A percentile compares a stretch with the other conserved stretches of the same genome.
These are phyloP conservation scores for Pangasius larnaudii DNA, from an alignment of 2,797 vertebrate species.

Conservation along the genomic window DNA sequence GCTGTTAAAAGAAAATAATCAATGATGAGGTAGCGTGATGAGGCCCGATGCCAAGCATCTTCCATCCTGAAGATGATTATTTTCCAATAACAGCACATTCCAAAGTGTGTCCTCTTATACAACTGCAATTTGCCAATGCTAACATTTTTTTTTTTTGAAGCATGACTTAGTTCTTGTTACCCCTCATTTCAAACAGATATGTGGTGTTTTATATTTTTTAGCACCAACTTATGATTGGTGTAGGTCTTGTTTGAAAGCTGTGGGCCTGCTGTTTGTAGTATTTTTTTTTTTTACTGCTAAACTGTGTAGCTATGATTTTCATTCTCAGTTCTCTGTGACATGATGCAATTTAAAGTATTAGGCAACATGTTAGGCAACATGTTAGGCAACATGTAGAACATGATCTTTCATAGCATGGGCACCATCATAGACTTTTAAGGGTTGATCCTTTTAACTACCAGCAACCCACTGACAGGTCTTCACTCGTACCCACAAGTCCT, in stretches of 20 bases:
- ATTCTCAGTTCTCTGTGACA: neutral
- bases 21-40: neutral
- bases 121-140: too few species aligned
- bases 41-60: neutral
- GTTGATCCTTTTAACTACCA: neutral
- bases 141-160: neutral
- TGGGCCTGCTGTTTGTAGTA: neutral
- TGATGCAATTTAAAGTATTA: neutral
- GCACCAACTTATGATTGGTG: neutral
- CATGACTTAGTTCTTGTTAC: neutral
- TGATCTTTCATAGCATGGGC: neutral
- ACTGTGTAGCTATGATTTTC: neutral
- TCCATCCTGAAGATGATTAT: neutral
- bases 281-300: neutral
- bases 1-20: neutral
- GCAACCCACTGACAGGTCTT: neutral
- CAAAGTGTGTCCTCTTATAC: neutral
- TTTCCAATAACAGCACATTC: neutral
- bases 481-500: neutral
- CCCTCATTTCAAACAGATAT: neutral
- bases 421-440: neutral
- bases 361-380: too few species aligned
- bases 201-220: neutral
- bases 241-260: neutral
- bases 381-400: neutral